phyloP scores from a whole-genome alignment of 2,113 vertebrate species.

The Corydoras sp. region DNA sequence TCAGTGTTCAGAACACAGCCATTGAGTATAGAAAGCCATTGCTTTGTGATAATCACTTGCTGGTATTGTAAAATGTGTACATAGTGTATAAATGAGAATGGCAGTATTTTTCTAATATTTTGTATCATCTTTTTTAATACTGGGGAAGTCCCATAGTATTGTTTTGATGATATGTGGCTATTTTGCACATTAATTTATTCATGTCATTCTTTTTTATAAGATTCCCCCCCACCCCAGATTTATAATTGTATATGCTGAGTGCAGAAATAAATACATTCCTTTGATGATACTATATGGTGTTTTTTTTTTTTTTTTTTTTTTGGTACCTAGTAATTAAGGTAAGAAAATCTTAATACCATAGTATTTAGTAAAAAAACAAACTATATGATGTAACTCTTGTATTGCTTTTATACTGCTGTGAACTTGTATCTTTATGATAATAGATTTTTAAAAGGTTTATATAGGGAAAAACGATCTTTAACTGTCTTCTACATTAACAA shows the following conservation, averaged over 20 bases:
- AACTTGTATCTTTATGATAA: no score
- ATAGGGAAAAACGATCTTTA: no score
- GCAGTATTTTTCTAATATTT: conserved; percentile 13
- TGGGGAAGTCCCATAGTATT: conserved; percentile 8
- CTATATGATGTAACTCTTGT: no score
- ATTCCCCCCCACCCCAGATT: not conserved
- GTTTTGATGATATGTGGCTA: conserved; percentile 25
- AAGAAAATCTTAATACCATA: no score
- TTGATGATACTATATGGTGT: not conserved
- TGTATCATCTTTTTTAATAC: conserved; percentile 16
- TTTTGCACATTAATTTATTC: conserved; percentile 47
- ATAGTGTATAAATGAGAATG: conserved; percentile 38
- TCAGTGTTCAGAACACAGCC: conserved; percentile 14
- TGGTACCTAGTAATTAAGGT: not conserved
- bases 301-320: not conserved
- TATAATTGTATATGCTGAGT: conserved; percentile 14
- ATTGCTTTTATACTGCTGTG: no score
- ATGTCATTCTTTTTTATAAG: not conserved
- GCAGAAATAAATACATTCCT: conserved; percentile 37
- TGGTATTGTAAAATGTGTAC: conserved; percentile 27
- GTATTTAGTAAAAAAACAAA: no score
- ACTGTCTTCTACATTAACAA: no score
- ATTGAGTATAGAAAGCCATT: not conserved
- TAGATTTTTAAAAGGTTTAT: no score
- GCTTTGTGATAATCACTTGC: not conserved